Conservation (phyloP, 2,797 vertebrate genomes). For the Galago senegalensis region DNA sequence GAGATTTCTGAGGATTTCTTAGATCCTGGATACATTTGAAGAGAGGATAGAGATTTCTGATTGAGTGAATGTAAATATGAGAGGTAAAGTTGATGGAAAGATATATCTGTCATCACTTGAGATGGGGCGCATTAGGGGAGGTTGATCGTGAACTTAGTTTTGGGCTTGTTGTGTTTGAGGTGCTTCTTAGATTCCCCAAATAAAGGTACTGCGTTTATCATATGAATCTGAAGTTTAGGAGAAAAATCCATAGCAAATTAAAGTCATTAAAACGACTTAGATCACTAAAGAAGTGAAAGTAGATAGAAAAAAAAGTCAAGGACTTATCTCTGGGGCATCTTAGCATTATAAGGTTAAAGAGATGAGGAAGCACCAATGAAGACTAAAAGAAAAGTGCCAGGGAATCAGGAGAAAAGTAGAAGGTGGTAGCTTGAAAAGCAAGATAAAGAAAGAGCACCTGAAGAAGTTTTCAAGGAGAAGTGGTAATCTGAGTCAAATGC, state of each 20-base stretch:
- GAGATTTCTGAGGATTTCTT: background rate
- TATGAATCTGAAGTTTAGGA: background rate
- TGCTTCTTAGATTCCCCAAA: background rate
- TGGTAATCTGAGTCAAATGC: background rate
- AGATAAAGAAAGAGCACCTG: background rate
- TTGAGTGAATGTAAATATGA: background rate
- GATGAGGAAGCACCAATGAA: background rate
- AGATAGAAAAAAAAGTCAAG: background rate
- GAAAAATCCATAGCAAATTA: background rate
- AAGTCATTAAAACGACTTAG: background rate
- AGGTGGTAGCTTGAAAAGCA: background rate
- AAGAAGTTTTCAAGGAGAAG: background rate
- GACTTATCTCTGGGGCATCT: background rate
- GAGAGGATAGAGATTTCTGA: background rate
- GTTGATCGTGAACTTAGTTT: background rate
- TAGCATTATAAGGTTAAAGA: background rate
- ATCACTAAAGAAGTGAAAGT: background rate
- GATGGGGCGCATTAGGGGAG: accelerated
- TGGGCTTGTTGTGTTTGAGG: background rate
- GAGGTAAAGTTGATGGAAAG: background rate
- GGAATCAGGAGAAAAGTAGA: background rate
- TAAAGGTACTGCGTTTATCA: background rate
- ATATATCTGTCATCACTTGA: background rate
- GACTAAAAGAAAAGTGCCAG: background rate
- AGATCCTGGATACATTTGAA: background rate